A percentile compares a stretch with the other conserved stretches of the same genome.
These are phyloP conservation scores for Sebastes matsubarae DNA, from an alignment of 2,797 vertebrate species.

Conservation along the genomic window DNA sequence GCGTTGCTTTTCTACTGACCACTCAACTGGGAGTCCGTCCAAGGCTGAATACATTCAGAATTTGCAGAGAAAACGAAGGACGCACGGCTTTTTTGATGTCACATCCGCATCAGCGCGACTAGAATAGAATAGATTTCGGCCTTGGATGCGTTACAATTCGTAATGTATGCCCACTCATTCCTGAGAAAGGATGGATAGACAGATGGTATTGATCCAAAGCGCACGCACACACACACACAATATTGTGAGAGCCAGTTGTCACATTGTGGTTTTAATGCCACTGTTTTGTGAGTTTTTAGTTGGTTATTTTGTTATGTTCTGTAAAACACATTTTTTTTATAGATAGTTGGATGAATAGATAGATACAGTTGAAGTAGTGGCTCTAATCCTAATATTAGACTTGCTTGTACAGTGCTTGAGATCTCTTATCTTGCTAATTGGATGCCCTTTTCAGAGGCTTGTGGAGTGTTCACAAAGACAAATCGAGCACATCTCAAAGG, in stretches of 20 bases:
- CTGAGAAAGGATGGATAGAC: constrained; percentile 22
- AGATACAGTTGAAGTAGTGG: background rate
- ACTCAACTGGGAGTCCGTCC: constrained; percentile 9
- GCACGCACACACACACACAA: background rate
- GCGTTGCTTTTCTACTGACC: constrained; percentile 5
- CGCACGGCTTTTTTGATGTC: constrained; percentile 25
- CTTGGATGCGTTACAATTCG: constrained; percentile 32
- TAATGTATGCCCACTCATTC: constrained; percentile 50
- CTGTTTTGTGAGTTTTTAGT: background rate
- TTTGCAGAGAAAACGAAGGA: constrained; percentile 39
- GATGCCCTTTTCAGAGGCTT: constrained; percentile 24
- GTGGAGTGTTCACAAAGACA: constrained; percentile 19
- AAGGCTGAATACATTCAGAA: constrained; percentile 31
- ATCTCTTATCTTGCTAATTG: constrained; percentile 35
- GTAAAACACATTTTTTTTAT: background rate
- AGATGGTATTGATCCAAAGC: constrained; percentile 47
- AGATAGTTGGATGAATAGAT: background rate
- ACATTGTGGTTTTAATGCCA: background rate
- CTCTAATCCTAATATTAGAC: constrained; percentile 3
- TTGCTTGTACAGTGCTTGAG: constrained; percentile 5
- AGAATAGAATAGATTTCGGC: constrained; percentile 42
- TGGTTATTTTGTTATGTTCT: background rate
- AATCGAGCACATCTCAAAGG: constrained; percentile 23
- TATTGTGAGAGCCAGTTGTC: background rate
- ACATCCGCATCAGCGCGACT: constrained; percentile 14